Base-by-base conservation (phyloP, 2,888 invertebrate species). In the Dryobota labecula region DNA sequence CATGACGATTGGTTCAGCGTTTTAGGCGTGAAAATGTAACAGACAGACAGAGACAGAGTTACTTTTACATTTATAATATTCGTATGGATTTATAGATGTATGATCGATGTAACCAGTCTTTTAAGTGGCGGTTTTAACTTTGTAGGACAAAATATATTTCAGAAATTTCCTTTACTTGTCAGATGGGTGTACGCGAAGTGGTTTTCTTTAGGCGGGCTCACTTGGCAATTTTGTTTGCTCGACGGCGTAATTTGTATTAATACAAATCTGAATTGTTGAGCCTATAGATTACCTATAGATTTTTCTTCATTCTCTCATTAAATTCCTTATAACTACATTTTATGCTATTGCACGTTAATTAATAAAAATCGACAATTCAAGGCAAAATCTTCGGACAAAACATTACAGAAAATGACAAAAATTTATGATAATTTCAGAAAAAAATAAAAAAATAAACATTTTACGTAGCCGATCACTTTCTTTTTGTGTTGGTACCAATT, bases 161-260 rank as follows among this genome's bases (percentile, higher is more conserved):
- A 43, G 5, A 62, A 62, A 62, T 18, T 43, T 27, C 15, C 15
- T 27, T 64, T 36, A 20, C 33, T 45, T 20, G 6, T 33, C 63
- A 58, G 30, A 41, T 11, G 41, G 27, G 30, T 64, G 15, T 6
- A 41, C 38, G 18, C 24, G 4, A 30, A 64, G 58, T 58, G 2
- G 30, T 64, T 57, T 18, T n/a, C 27, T 58, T 64, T 30, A 58
- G 38, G 9, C 9, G n/a, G 56, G 24, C n/a, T 13, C 20, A 3
- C 7, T 65, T 13, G 13, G 18, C 20, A 20, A 27, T 63, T 65
- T 62, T 41, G 13, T 43, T 65, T 58, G 11, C 30, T 58, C 7
- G 18, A 41, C 0, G 8, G 18, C n/a, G 30, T 18, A 6, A 24
- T 60, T 63, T 61, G 15, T 4, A n/a, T 15, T 7, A 56, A 15